These are phyloP conservation scores for Lerema accius DNA, from an alignment of 1,140 invertebrate genomes.

Conservation along the genomic window DNA sequence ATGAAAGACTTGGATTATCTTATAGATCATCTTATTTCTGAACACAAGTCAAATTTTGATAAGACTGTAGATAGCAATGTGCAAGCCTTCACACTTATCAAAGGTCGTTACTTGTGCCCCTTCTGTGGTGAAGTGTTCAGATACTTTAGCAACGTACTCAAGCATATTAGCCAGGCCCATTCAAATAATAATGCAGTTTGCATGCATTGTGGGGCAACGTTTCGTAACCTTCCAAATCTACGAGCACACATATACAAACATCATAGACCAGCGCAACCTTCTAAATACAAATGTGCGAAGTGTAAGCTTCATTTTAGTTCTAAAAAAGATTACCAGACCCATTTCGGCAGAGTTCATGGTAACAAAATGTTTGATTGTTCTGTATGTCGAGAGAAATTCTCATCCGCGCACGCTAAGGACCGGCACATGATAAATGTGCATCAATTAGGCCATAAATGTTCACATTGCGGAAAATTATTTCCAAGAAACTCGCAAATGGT, in stretches of 20 bases:
- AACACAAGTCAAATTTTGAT: constrained; percentile 56
- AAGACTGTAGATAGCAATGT: constrained; percentile 47
- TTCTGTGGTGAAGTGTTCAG: constrained; percentile 54
- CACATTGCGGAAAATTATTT: constrained; percentile 59
- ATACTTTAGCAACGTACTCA: constrained; percentile 61
- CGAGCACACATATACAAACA: constrained; percentile 52
- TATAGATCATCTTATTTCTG: constrained; percentile 54
- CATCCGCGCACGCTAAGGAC: constrained; percentile 49
- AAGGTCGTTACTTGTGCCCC: constrained; percentile 60
- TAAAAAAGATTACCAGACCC: constrained; percentile 39
- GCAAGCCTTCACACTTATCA: constrained; percentile 55
- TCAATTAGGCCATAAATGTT: constrained; percentile 54
- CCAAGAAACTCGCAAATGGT: constrained; percentile 61
- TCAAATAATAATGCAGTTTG: constrained; percentile 62
- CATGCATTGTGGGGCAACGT: constrained; percentile 58
- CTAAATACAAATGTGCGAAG: constrained; percentile 44
- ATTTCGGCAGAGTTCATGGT: constrained; percentile 52
- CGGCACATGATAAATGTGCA: constrained; percentile 54
- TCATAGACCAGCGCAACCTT: constrained; percentile 39
- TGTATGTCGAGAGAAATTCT: constrained; percentile 58
- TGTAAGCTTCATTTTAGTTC: constrained; percentile 51
- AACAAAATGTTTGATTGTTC: constrained; percentile 49
- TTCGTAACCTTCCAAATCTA: constrained; percentile 55
- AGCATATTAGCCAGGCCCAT: constrained; percentile 59
- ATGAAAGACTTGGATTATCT: constrained; percentile 48